phyloP scores from a whole-genome alignment of 2,797 vertebrate species.

The Linurgus olivaceus region DNA sequence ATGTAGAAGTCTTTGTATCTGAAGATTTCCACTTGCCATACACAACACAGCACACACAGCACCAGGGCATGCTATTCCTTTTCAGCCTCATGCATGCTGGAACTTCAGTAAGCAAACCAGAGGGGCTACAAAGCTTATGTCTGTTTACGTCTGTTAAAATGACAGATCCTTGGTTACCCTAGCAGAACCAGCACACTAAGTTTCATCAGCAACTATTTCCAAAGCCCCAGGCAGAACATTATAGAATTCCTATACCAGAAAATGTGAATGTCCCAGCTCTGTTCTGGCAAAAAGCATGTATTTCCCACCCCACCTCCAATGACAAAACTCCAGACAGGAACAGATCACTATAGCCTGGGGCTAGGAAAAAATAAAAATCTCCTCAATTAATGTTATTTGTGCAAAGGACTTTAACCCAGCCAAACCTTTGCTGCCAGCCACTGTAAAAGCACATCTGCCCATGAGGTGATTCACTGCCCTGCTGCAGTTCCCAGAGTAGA shows the following conservation, averaged over 20 bases:
- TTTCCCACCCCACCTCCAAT: background rate
- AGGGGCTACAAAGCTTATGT: background rate
- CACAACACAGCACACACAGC: rapidly evolving
- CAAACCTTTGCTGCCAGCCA: background rate
- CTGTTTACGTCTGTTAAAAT: background rate
- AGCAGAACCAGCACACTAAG: background rate
- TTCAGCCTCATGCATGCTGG: rapidly evolving
- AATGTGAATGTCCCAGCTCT: background rate
- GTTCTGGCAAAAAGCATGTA: background rate
- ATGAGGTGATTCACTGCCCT: background rate
- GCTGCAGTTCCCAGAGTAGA: background rate
- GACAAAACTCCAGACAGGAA: background rate
- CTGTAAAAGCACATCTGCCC: background rate
- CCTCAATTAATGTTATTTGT: background rate
- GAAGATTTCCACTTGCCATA: background rate
- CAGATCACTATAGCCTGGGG: background rate
- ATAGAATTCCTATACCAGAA: slow-evolving; percentile 28
- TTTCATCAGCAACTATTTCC: slow-evolving; percentile 44
- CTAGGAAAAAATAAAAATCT: slow-evolving; percentile 17
- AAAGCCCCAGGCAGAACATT: background rate
- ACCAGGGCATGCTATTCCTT: background rate
- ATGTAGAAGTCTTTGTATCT: background rate
- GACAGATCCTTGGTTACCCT: background rate
- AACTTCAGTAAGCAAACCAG: background rate
- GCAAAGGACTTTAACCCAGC: background rate